Evolutionary conservation across 2,797 vertebrate species (phyloP).

Genomic region (Crypturellus tataupa): DNA sequence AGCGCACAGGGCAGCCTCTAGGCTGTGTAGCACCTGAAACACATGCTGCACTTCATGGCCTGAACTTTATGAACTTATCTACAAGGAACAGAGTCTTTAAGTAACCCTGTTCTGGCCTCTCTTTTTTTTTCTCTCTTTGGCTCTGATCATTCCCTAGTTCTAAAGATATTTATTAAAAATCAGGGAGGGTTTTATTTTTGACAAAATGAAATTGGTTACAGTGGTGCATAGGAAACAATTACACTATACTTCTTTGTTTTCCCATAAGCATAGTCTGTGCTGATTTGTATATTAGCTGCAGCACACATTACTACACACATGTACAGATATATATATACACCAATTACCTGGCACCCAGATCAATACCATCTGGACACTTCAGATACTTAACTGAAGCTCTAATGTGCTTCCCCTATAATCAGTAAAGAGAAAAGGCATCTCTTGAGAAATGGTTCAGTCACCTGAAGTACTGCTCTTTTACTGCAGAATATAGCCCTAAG

Average conservation of each 20-base stretch:
- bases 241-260: slow-evolving; percentile 23
- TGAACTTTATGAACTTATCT: slow-evolving; percentile 32
- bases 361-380: slow-evolving; percentile 73
- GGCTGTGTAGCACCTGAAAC: slow-evolving; percentile 41
- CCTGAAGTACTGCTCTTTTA: slow-evolving; percentile 29
- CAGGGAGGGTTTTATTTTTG: neutral
- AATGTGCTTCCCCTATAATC: slow-evolving; percentile 53
- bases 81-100: neutral
- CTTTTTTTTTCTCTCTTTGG: too few species aligned
- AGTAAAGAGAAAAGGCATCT: slow-evolving; percentile 56
- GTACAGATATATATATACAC: neutral
- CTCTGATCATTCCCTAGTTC: slow-evolving; percentile 15
- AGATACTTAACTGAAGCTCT: slow-evolving; percentile 60
- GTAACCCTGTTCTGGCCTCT: neutral
- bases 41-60: neutral
- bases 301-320: neutral
- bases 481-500: neutral
- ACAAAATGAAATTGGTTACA: slow-evolving; percentile 17
- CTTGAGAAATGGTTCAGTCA: slow-evolving; percentile 53
- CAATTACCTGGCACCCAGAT: slow-evolving; percentile 60
- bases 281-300: slow-evolving; percentile 47
- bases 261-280: neutral
- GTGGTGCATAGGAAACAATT: neutral
- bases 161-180: neutral
- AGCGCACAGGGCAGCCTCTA: neutral